phyloP scores from a whole-genome alignment of 2,113 vertebrate species.

The Propithecus coquereli region DNA sequence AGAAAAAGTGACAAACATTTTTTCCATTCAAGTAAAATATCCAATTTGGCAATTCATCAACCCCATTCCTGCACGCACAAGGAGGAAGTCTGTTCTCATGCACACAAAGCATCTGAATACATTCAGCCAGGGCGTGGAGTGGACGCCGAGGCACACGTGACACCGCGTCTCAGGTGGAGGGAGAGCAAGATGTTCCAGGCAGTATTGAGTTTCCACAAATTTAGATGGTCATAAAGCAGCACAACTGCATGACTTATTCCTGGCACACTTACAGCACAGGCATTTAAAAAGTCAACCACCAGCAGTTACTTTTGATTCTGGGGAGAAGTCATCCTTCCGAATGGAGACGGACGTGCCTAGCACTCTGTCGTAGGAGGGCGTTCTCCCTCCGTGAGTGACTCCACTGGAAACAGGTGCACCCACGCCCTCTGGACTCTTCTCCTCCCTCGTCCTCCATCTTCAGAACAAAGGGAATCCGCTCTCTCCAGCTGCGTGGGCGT shows the following conservation, averaged over 20 bases:
- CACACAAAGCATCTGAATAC: background rate
- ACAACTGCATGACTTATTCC: background rate
- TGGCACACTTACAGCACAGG: background rate
- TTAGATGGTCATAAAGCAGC: background rate
- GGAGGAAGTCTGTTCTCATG: slow-evolving; percentile 1
- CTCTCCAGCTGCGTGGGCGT: accelerated
- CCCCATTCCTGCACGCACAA: slow-evolving; percentile 25
- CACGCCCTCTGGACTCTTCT: accelerated
- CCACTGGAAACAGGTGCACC: accelerated
- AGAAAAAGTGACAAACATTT: slow-evolving; percentile 73
- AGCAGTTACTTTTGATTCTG: background rate
- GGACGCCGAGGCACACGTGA: background rate
- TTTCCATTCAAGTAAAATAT: slow-evolving; percentile 74
- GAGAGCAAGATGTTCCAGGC: background rate
- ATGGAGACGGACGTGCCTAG: accelerated
- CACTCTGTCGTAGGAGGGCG: accelerated
- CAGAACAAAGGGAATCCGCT: background rate
- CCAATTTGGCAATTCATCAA: slow-evolving; percentile 74
- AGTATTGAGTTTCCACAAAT: background rate
- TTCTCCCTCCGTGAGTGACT: accelerated
- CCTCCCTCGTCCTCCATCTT: background rate
- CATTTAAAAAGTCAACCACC: background rate
- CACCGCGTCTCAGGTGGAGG: background rate
- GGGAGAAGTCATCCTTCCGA: background rate
- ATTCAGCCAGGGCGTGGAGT: background rate